Percentiles rank a stretch among this genome's conserved stretches.
Evolutionary conservation across 1,140 invertebrate species (phyloP).

Genomic region (Choristoneura fumiferana): DNA sequence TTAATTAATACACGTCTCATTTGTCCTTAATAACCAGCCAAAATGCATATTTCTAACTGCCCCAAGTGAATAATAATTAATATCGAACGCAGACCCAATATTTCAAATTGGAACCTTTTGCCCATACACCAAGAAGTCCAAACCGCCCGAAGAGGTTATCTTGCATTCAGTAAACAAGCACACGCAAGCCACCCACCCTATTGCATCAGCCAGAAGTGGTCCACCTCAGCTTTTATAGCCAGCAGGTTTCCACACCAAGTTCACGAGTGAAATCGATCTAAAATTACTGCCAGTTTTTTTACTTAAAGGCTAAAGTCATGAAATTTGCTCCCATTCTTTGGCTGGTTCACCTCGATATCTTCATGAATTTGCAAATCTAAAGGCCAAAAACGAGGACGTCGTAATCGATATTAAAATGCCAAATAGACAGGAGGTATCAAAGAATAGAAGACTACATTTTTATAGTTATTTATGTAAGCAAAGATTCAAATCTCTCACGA

Average conservation of each 20-base stretch:
- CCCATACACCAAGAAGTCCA: background rate
- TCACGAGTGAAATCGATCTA: background rate
- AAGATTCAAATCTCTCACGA: no score
- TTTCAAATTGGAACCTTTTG: background rate
- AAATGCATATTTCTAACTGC: background rate
- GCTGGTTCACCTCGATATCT: background rate
- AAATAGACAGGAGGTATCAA: no score
- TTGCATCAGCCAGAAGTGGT: conserved; percentile 66
- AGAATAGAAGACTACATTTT: no score
- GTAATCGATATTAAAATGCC: no score
- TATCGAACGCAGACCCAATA: background rate
- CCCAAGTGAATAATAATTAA: background rate
- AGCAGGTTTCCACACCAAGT: conserved; percentile 32
- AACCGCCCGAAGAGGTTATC: background rate
- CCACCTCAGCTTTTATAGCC: conserved; percentile 48
- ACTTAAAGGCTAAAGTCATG: conserved; percentile 15
- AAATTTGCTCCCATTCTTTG: conserved; percentile 5
- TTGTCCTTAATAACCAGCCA: no score
- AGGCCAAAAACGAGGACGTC: background rate
- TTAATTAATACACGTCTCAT: no score
- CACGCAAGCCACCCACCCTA: conserved; percentile 55
- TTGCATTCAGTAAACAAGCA: conserved; percentile 38
- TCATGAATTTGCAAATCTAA: conserved; percentile 1
- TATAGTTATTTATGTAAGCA: no score
- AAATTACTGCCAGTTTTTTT: conserved; percentile 11